These are phyloP conservation scores for Zaprionus vittiger DNA, from an alignment of 1,140 invertebrate species.

Conservation along the genomic window DNA sequence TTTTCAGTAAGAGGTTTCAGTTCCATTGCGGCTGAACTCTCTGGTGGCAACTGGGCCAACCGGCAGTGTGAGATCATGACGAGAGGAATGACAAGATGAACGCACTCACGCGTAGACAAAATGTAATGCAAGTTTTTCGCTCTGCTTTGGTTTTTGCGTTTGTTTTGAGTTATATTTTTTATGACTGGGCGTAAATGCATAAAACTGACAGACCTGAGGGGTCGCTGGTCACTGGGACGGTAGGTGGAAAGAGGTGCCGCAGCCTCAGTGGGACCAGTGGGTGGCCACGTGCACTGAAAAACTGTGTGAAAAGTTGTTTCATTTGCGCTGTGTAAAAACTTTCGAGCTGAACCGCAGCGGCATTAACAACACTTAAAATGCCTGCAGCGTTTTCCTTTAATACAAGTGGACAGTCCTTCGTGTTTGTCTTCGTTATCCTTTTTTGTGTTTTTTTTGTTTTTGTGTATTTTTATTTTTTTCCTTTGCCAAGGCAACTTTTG, in stretches of 20 bases:
- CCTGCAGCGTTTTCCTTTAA: conserved; percentile 80
- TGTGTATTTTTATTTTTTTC: conserved; percentile 8
- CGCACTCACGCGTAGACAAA: conserved; percentile 64
- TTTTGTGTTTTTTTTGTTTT: conserved; percentile 34
- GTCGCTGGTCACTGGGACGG: conserved; percentile 11
- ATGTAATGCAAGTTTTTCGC: conserved; percentile 64
- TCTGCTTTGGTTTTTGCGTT: conserved; percentile 38
- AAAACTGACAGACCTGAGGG: conserved; percentile 50
- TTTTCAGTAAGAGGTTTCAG: neutral
- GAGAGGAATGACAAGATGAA: conserved; percentile 36
- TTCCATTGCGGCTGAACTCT: neutral
- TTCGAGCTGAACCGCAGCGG: conserved; percentile 62
- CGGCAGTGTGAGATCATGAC: conserved; percentile 7
- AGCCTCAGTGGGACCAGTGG: conserved; percentile 32
- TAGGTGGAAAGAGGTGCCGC: conserved; percentile 17
- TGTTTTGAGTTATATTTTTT: conserved; percentile 65
- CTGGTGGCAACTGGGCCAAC: conserved; percentile 8
- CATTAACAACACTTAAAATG: conserved; percentile 82
- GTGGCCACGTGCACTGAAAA: conserved; percentile 48
- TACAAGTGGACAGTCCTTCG: conserved; percentile 73
- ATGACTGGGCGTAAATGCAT: conserved; percentile 66
- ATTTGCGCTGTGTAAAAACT: conserved; percentile 69
- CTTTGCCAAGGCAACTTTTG: conserved; percentile 43
- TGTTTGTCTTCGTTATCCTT: conserved; percentile 26
- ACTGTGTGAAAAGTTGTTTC: conserved; percentile 72